Evolutionary conservation across 2,888 invertebrate genomes (phyloP), one percentile per base, ranked within the genome.

Genomic region (Nomada fucata): DNA sequence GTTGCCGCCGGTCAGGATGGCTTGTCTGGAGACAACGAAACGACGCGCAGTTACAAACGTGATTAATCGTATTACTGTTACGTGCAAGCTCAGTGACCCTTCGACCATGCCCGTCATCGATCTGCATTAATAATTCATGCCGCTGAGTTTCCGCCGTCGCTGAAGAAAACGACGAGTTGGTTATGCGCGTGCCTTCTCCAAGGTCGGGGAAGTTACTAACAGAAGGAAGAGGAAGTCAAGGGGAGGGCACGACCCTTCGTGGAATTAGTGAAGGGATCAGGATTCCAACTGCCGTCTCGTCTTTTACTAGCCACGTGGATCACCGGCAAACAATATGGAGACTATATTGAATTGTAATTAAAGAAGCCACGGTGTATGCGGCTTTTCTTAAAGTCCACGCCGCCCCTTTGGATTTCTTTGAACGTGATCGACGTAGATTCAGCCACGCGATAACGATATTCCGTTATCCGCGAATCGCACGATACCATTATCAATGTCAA

Each of bases 341-440:
- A 88, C 90, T 82, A 89, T 90, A 86, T 77, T 90, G 76, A 90
- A 90, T 87, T 90, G 90, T 90, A 90, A 90, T 89, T 79, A 76
- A 18, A 29, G 29, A 73, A 67, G 65, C 57, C 70, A 52, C 26
- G 42, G 52, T 36, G 36, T 36, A 36, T 42, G 15, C 36, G 4
- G 18, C 2, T 36, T 76, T 18, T 52, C 20, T 15, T 23, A 13
- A 65, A 18, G 15, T 13, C 2, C n/a, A 13, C 36, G 36, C 36
- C 0, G 61, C n/a, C 10, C 9, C 7, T 20, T 44, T 42, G 10
- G 1, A n/a, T 13, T 23, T 1, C 13, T 57, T 20, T 36, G 55
- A 69, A 26, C 23, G n/a, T 1, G 47, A 11, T 13, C 13, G 47
- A 47, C 47, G 47, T 47, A 47, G 47, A 10, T 47, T 47, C 47